phyloP scores from a whole-genome alignment of 2,797 vertebrate species.

The Ptychobarbus kaznakovi region DNA sequence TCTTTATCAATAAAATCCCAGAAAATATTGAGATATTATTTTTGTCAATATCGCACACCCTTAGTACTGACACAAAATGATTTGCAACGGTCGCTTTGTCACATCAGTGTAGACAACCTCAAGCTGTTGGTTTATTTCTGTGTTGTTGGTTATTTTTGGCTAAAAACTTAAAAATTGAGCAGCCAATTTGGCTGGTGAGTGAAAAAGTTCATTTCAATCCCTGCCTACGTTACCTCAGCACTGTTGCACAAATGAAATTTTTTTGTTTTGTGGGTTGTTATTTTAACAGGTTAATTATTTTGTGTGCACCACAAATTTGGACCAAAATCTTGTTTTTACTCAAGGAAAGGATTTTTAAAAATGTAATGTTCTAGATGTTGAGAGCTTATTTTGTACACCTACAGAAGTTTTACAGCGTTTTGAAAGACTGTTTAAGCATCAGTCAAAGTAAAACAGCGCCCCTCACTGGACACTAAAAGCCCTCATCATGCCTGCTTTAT shows the following conservation, averaged over 20 bases:
- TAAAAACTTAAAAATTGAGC: no score
- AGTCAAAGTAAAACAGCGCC: slow-evolving; percentile 73
- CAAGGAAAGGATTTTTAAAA: slow-evolving; percentile 65
- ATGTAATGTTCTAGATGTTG: slow-evolving; percentile 15
- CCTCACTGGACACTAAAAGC: slow-evolving; percentile 66
- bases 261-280: slow-evolving; percentile 56
- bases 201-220: no score
- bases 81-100: no score
- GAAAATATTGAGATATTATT: no score
- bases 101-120: no score
- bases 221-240: background rate
- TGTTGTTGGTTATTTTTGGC: no score
- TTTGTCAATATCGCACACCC: no score
- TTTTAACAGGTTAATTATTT: slow-evolving; percentile 75
- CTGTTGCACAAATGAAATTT: slow-evolving; percentile 41
- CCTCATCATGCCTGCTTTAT: background rate
- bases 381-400: slow-evolving; percentile 21
- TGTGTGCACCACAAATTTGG: slow-evolving; percentile 72
- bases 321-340: slow-evolving; percentile 69
- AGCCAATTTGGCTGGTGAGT: no score
- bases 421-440: background rate
- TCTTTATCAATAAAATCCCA: no score
- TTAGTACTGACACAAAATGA: no score
- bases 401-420: background rate
- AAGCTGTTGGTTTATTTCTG: no score